phyloP scores from a whole-genome alignment of 2,888 invertebrate genomes.

The Matsumyia berberina region DNA sequence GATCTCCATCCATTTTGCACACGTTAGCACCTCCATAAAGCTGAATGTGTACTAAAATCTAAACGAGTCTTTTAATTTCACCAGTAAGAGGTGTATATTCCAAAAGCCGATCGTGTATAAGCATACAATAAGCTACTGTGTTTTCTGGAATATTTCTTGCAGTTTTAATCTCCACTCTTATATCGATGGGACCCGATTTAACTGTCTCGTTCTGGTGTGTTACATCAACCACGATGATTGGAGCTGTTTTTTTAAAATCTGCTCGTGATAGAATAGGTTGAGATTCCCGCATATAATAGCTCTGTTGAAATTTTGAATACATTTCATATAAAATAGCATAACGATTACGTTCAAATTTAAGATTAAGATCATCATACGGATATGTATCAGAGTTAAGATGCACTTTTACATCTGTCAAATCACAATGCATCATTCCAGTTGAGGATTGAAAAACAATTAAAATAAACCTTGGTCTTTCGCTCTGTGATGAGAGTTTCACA shows the following conservation, averaged over 20 bases:
- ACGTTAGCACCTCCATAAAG: neutral
- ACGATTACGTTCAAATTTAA: slow-evolving; percentile 56
- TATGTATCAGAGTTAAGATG: slow-evolving; percentile 63
- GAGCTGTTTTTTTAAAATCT: slow-evolving; percentile 77
- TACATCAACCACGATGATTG: slow-evolving; percentile 78
- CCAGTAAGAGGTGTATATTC: slow-evolving; percentile 35
- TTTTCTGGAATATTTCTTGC: slow-evolving; percentile 73
- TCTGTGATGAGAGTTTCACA: slow-evolving; percentile 56
- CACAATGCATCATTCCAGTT: slow-evolving; percentile 31
- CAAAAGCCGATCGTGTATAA: slow-evolving; percentile 66
- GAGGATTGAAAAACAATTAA: slow-evolving; percentile 20
- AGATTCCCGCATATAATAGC: slow-evolving; percentile 72
- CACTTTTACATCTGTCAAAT: slow-evolving; percentile 52
- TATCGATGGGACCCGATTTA: slow-evolving; percentile 78
- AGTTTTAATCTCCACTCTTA: slow-evolving; percentile 78
- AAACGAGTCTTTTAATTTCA: slow-evolving; percentile 20
- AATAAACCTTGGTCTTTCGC: slow-evolving; percentile 41
- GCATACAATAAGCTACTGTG: slow-evolving; percentile 77
- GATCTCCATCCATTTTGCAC: neutral
- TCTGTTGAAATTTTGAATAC: slow-evolving; percentile 78
- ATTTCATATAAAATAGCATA: slow-evolving; percentile 68
- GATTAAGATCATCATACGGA: slow-evolving; percentile 70
- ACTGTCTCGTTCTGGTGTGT: slow-evolving; percentile 78
- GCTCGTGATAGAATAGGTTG: slow-evolving; percentile 35
- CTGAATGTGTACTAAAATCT: neutral